A percentile compares a stretch with the other conserved stretches of the same genome.
phyloP scores from a whole-genome alignment of 2,797 vertebrate genomes.

The Borostomias antarcticus region DNA sequence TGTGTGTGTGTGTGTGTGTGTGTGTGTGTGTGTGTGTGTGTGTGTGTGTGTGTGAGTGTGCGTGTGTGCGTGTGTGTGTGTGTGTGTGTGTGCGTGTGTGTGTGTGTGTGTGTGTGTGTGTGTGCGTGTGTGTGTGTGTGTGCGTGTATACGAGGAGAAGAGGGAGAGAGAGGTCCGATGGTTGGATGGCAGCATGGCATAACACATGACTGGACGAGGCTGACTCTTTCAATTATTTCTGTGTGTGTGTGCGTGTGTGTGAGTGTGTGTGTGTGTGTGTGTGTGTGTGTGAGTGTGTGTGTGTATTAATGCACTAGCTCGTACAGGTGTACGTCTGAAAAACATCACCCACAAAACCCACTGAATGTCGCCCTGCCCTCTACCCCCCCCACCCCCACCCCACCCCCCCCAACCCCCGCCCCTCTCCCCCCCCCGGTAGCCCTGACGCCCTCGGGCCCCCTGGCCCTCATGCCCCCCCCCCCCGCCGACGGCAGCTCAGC shows the following conservation, averaged over 20 bases:
- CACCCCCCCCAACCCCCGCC: constrained; percentile 29
- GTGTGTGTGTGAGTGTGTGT: too few relatives aligned
- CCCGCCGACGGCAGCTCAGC: constrained; percentile 77
- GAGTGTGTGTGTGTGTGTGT: too few relatives aligned
- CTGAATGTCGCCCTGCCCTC: too few relatives aligned
- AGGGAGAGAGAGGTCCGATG: too few relatives aligned
- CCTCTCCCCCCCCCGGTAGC: constrained; percentile 68
- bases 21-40: constrained; percentile 14
- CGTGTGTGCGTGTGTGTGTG: not conserved
- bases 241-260: too few relatives aligned
- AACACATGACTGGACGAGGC: too few relatives aligned
- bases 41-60: constrained; percentile 12
- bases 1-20: not conserved
- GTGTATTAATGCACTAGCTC: too few relatives aligned
- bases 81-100: constrained; percentile 6
- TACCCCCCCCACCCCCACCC: too few relatives aligned
- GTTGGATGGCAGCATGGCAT: too few relatives aligned
- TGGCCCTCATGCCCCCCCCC: constrained; percentile 87
- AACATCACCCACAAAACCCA: too few relatives aligned
- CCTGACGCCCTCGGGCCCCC: constrained; percentile 82
- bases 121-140: not conserved
- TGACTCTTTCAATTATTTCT: too few relatives aligned
- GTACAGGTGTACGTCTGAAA: too few relatives aligned
- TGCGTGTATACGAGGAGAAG: constrained; percentile 6
- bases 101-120: constrained; percentile 14